Conservation (phyloP, 2,888 invertebrate genomes). For the Dynastes maya region DNA sequence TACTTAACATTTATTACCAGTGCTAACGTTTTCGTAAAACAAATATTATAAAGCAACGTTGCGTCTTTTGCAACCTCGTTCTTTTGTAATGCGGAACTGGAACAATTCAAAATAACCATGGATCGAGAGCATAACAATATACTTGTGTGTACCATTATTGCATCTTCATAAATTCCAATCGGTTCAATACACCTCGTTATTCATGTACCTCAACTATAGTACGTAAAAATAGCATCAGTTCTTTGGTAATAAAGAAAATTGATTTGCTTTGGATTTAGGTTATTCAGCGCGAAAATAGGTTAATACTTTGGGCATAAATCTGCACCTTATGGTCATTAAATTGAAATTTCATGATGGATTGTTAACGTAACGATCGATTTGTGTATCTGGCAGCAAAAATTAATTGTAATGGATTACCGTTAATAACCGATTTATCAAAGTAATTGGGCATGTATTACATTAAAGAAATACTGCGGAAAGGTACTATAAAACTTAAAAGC, state of each 20-base stretch:
- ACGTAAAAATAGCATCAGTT: neutral
- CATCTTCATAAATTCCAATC: conserved; percentile 4
- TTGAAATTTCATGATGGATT: neutral
- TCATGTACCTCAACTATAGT: neutral
- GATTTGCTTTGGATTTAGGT: neutral
- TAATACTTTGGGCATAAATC: neutral
- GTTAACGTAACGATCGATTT: neutral
- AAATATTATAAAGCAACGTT: neutral
- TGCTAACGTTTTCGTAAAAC: neutral
- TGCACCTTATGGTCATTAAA: neutral
- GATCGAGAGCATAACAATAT: neutral
- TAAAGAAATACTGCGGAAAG: neutral
- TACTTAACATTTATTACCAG: neutral
- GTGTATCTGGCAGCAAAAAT: neutral
- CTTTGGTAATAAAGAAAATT: neutral
- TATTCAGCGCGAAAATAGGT: neutral
- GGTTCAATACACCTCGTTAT: neutral
- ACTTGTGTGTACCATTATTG: neutral
- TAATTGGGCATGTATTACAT: neutral
- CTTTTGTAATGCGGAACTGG: neutral
- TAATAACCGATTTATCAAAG: neutral
- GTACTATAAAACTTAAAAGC: conserved; percentile 4
- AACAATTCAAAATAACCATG: conserved; percentile 1
- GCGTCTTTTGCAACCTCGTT: neutral
- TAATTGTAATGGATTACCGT: neutral